phyloP scores from a whole-genome alignment of 2,113 vertebrate genomes.

The Rhipidura dahli region DNA sequence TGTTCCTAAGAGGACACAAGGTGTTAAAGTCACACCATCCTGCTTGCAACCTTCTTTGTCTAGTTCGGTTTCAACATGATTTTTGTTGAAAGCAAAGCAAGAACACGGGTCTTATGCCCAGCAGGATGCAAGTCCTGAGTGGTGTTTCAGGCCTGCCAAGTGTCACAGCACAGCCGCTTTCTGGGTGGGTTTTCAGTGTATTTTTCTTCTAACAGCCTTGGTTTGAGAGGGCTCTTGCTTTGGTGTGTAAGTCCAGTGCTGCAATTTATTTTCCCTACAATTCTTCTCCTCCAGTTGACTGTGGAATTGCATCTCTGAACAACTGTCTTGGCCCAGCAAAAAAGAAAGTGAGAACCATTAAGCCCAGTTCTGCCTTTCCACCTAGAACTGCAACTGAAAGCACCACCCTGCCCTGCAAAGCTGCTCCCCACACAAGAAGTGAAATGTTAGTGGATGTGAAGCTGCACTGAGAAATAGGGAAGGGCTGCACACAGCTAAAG shows the following conservation, averaged over 20 bases:
- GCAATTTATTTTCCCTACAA: neutral
- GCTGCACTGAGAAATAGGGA: neutral
- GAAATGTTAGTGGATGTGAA: neutral
- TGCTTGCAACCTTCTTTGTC: neutral
- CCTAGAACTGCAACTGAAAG: neutral
- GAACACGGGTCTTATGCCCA: neutral
- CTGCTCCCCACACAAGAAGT: neutral
- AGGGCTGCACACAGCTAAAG: neutral
- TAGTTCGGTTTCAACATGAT: neutral
- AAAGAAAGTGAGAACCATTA: neutral
- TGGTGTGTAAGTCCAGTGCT: accelerated
- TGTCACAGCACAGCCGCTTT: neutral
- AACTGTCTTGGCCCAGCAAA: neutral
- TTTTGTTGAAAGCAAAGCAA: neutral
- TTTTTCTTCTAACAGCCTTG: neutral
- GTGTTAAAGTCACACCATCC: neutral
- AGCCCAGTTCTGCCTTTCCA: neutral
- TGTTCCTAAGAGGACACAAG: neutral
- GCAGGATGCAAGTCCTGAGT: neutral
- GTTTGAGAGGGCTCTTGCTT: neutral
- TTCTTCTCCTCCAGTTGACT: neutral
- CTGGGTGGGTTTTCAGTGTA: neutral
- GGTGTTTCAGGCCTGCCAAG: neutral
- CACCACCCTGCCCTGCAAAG: neutral
- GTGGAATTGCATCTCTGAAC: neutral